Conservation (phyloP, 2,888 invertebrate genomes). For the Ptychoptera contaminata region DNA sequence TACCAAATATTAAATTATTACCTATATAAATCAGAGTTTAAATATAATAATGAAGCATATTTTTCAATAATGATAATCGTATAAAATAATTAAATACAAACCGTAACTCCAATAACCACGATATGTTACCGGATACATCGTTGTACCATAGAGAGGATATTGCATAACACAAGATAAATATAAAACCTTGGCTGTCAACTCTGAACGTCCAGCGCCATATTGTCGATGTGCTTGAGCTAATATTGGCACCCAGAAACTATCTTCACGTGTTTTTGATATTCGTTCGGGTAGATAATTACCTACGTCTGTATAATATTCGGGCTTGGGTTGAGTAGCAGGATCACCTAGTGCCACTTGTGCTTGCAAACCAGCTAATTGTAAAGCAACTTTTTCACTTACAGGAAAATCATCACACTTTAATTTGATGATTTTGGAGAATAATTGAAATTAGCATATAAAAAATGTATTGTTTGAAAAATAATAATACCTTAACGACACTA, state of each 20-base stretch:
- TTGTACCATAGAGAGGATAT: constrained; percentile 82
- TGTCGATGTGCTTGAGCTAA: constrained; percentile 77
- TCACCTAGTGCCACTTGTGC: constrained; percentile 89
- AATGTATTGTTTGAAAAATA: neutral
- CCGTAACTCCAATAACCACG: constrained; percentile 87
- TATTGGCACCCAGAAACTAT: constrained; percentile 76
- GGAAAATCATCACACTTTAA: constrained; percentile 82
- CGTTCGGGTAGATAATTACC: constrained; percentile 77
- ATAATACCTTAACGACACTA: constrained; percentile 76
- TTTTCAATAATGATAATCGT: too few species aligned
- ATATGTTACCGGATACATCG: constrained; percentile 77
- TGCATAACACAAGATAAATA: constrained; percentile 94
- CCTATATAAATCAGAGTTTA: too few species aligned
- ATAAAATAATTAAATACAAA: too few species aligned
- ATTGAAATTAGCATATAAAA: constrained; percentile 1
- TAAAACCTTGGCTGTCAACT: constrained; percentile 81
- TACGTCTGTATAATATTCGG: constrained; percentile 81
- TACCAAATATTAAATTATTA: constrained; percentile 56
- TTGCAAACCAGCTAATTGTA: constrained; percentile 86
- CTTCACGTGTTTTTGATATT: constrained; percentile 59
- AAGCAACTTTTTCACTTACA: constrained; percentile 84
- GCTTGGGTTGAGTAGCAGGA: constrained; percentile 50
- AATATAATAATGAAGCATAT: too few species aligned
- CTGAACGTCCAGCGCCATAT: constrained; percentile 83
- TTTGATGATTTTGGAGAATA: constrained; percentile 7